phyloP scores from a whole-genome alignment of 1,140 invertebrate species.

The Ips nitidus region DNA sequence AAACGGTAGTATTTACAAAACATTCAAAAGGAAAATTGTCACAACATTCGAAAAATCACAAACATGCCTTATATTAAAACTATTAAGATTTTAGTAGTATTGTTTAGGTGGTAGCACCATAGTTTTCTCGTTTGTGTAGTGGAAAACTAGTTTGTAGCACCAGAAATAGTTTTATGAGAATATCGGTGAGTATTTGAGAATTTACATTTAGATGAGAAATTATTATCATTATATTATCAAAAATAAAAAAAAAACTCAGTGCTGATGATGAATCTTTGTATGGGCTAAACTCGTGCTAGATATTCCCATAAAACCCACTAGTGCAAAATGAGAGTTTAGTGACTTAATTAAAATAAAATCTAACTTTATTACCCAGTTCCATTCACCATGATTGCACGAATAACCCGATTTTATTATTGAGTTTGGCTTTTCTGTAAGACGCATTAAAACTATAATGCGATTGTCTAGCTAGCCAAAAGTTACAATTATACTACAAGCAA shows the following conservation, averaged over 20 bases:
- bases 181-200: too few species aligned
- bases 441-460: constrained; percentile 5
- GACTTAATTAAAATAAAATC: constrained; percentile 23
- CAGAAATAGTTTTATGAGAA: constrained; percentile 40
- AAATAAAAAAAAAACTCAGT: too few species aligned
- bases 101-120: constrained; percentile 46
- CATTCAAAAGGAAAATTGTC: constrained; percentile 12
- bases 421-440: constrained; percentile 9
- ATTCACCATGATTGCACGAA: constrained; percentile 54
- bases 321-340: constrained; percentile 14
- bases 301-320: constrained; percentile 6
- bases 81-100: too few species aligned
- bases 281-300: background rate
- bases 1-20: constrained; percentile 25
- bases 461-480: constrained; percentile 4
- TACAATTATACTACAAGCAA: background rate
- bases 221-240: too few species aligned
- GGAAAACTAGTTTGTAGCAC: constrained; percentile 48
- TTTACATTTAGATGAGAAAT: too few species aligned
- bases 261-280: too few species aligned
- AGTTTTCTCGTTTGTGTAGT: constrained; percentile 21
- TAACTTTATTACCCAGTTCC: constrained; percentile 45
- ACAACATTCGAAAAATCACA: background rate
- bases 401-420: constrained; percentile 50
- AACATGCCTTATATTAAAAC: background rate